Conservation (phyloP, 2,888 invertebrate genomes). For the Eupeodes latifasciatus region DNA sequence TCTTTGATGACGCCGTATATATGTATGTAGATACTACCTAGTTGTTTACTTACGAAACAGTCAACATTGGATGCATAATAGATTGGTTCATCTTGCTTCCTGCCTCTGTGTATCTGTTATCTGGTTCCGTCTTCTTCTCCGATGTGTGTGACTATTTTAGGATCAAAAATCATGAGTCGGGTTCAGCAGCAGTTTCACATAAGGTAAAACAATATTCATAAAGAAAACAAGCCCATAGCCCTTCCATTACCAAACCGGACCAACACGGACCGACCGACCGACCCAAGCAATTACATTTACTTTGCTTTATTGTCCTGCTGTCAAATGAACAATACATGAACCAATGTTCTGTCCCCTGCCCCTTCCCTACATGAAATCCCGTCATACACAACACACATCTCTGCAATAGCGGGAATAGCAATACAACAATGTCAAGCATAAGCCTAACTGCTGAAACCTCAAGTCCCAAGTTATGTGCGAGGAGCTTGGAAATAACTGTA, state of each 20-base stretch:
- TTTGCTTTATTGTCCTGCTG: slow-evolving; percentile 47
- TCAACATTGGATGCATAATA: slow-evolving; percentile 36
- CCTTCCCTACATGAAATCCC: too few species aligned
- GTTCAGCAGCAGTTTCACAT: slow-evolving; percentile 54
- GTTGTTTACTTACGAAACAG: slow-evolving; percentile 44
- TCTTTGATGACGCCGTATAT: slow-evolving; percentile 45
- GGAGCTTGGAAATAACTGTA: slow-evolving; percentile 61
- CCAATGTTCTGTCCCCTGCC: background rate
- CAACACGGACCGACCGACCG: background rate
- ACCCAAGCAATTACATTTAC: slow-evolving; percentile 64
- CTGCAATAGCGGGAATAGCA: background rate
- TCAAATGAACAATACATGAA: slow-evolving; percentile 43
- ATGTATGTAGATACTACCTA: background rate
- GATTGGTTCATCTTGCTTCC: slow-evolving; percentile 12
- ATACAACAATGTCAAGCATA: background rate
- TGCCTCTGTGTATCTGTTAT: background rate
- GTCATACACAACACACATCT: background rate
- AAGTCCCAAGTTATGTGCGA: slow-evolving; percentile 47
- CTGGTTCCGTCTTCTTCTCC: background rate
- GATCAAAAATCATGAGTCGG: slow-evolving; percentile 48
- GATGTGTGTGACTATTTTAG: slow-evolving; percentile 33
- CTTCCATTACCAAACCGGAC: background rate
- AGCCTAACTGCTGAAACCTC: background rate
- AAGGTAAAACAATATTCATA: slow-evolving; percentile 6
- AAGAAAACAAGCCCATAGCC: slow-evolving; percentile 1